Evolutionary conservation across 2,797 vertebrate species (phyloP), one percentile per base, ranked within the genome.

Genomic region (Chromis chromis): DNA sequence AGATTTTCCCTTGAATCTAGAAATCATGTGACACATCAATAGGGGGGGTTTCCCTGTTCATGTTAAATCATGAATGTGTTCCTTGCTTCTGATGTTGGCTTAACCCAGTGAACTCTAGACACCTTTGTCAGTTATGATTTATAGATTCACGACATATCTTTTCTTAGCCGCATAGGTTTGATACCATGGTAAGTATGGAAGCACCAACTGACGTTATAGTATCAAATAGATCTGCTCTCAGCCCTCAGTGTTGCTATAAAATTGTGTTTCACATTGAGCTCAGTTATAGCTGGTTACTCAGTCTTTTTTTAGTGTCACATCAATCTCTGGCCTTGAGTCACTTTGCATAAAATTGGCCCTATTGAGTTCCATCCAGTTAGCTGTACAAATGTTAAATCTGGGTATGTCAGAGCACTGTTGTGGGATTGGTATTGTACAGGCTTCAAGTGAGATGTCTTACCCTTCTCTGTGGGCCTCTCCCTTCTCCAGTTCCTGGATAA

Each of bases 401-500:
- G 11, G 33, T 36, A 11, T 11, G 33, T 10, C 33, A 28, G 27
- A 50, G 13, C 53, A 19, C 24, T 36, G 17, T 1, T 1, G 2
- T 57, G 0, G 1, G 44, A 57, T 21, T 0, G 1, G 3, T 48
- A 28, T 4, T 72, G 3, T 46, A 60, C 6, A 68, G 21, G 22
- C 16, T 52, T 19, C 22, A 50, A 79, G 66, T 61, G 50, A 76
- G 39, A 19, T 66, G 11, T 81, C 98, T 95, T 96, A 99, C 98
- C 98, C 98, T 93, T 99, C 98, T 92, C 98, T 94, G 76, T 97
- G 98, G 90, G 98, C 98, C 92, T 99, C 98, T 91, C 98, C 97
- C 83, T 98, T 99, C 88, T 99, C 98, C 92, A 99, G 88, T 93
- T 99, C 98, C 92, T 99, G 98, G 91, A 99, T 99, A 80, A 99